A percentile compares a stretch with the other conserved stretches of the same genome.
These are phyloP conservation scores for Athene cunicularia DNA, from an alignment of 2,113 vertebrate genomes.

Conservation along the genomic window DNA sequence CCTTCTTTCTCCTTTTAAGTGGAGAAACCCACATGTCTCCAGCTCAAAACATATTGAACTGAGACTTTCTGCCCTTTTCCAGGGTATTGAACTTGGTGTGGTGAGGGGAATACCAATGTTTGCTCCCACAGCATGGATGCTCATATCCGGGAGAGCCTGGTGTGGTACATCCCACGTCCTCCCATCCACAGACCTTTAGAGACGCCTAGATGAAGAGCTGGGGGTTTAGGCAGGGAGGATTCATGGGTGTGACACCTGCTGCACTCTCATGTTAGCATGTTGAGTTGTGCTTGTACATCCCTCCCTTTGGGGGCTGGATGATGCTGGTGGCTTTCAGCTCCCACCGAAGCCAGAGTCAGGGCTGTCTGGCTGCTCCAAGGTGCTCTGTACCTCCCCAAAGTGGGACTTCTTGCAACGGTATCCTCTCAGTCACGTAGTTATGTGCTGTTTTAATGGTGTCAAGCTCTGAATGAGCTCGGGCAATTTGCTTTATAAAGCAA, in stretches of 20 bases:
- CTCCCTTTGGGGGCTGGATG: neutral
- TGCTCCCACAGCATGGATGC: neutral
- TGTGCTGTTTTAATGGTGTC: constrained; percentile 11
- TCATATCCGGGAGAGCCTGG: neutral
- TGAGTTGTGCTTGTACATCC: neutral
- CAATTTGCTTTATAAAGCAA: constrained; percentile 54
- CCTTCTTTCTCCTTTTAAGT: neutral
- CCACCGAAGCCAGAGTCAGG: neutral
- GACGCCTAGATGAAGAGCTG: neutral
- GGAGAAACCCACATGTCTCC: neutral
- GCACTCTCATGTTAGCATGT: neutral
- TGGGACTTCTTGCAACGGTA: neutral
- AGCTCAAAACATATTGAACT: neutral
- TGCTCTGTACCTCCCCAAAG: neutral
- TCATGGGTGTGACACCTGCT: neutral
- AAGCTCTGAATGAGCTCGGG: constrained; percentile 16
- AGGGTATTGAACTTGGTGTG: neutral
- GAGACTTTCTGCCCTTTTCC: neutral
- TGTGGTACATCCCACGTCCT: accelerated
- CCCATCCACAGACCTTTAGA: neutral
- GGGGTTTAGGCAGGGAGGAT: neutral
- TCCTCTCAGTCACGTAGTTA: neutral
- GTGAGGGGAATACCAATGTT: neutral
- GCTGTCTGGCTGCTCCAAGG: neutral
- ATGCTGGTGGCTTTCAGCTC: neutral